Conservation (phyloP, 1,140 invertebrate species). For the Chelonus insularis region DNA sequence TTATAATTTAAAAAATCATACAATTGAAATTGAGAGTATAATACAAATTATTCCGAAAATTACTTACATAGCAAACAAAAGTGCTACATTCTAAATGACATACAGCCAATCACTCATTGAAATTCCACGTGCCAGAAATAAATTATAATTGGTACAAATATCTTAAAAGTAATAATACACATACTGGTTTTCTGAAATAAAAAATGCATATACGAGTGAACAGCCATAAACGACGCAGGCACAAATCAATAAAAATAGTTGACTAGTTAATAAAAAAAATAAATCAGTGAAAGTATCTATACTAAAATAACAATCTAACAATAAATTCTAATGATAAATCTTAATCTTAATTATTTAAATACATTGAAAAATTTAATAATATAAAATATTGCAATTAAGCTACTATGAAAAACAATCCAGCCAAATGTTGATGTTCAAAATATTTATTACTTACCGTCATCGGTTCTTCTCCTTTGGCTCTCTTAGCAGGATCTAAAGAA, state of each 20-base stretch:
- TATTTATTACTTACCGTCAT: conserved; percentile 64
- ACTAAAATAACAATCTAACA: too few relatives aligned
- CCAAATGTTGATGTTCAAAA: conserved; percentile 11
- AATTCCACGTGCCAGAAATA: conserved; percentile 47
- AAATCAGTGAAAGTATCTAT: too few relatives aligned
- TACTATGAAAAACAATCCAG: neutral
- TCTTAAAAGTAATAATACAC: conserved; percentile 45
- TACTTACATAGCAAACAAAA: conserved; percentile 37
- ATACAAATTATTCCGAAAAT: conserved; percentile 33
- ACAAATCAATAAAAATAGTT: conserved; percentile 12
- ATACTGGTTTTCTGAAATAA: conserved; percentile 46
- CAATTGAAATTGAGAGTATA: too few relatives aligned
- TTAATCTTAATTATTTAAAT: too few relatives aligned
- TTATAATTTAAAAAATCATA: too few relatives aligned
- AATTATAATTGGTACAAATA: conserved; percentile 38
- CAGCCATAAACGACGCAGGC: conserved; percentile 30
- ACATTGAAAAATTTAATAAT: too few relatives aligned
- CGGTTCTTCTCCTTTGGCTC: conserved; percentile 64
- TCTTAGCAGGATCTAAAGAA: conserved; percentile 75
- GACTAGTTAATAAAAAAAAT: neutral
- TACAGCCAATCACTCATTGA: conserved; percentile 29
- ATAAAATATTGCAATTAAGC: too few relatives aligned
- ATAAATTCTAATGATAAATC: too few relatives aligned
- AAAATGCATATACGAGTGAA: conserved; percentile 31
- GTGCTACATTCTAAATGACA: conserved; percentile 38